Evolutionary conservation across 2,797 vertebrate genomes (phyloP), one percentile per base, ranked within the genome.

Genomic region (Lagocephalus sceleratus): DNA sequence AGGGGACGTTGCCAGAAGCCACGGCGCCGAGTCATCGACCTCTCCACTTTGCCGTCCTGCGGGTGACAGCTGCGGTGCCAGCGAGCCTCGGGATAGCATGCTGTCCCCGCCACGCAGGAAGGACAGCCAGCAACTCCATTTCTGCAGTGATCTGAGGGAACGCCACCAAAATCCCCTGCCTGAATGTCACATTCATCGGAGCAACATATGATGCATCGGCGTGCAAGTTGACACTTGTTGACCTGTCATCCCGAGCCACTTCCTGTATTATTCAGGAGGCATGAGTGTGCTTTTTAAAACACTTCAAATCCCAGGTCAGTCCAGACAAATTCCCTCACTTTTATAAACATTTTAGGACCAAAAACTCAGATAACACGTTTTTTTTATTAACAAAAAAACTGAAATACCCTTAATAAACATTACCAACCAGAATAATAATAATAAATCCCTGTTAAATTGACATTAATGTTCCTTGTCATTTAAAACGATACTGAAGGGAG

Each of bases 21-120:
- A 63, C 55, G 62, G 66, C 54, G 55, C 38, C 58, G 65, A 80
- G 73, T 76, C 78, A 85, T 80, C 79, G 79, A 85, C 86, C 81
- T 73, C 47, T 73, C 79, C 77, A 74, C 81, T 77, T 63, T 80
- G 66, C 80, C 75, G 71, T 82, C 68, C 85, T 80, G 73, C 67
- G 84, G 81, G 76, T 80, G 83, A 78, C 84, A 79, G 78, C 75
- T 83, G 79, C 76, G 54, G 66, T 75, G 78, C 81, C 85, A 85
- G 78, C 38, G 76, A 69, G 76, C 71, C 58, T 63, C 42, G 64
- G 81, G 76, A 83, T 42, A 46, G 68, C 84, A 68, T 35, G 56
- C 76, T 74, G 82, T 70, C 86, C 42, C 79, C 77, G 74, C 83
- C 79, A 76, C 17, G 47, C 42, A 70, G 68, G 69, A 85, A 87